Percentiles rank a stretch among this genome's conserved stretches.
phyloP scores from a whole-genome alignment of 2,797 vertebrate species.

The Neosilurus hyrtlii region DNA sequence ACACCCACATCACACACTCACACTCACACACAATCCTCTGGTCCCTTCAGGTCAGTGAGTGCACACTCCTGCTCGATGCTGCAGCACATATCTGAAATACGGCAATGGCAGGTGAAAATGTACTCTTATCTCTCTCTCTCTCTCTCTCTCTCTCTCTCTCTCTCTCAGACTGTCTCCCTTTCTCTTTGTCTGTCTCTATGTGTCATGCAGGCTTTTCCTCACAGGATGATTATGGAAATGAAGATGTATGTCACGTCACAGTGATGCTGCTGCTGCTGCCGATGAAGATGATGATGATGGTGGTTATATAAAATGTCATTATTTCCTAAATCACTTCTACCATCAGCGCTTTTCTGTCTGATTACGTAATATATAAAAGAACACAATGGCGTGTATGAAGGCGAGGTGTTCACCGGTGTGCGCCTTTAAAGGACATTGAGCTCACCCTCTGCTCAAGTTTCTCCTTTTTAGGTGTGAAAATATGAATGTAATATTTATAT shows the following conservation, averaged over 20 bases:
- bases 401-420: background rate
- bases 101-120: background rate
- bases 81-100: background rate
- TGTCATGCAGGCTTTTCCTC: slow-evolving; percentile 36
- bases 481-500: background rate
- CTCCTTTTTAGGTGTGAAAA: background rate
- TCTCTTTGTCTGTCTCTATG: slow-evolving; percentile 17
- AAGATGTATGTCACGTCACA: slow-evolving; percentile 51
- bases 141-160: background rate
- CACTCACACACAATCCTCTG: slow-evolving; percentile 9
- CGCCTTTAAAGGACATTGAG: background rate
- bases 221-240: slow-evolving; percentile 38
- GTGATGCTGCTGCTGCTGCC: slow-evolving; percentile 53
- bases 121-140: background rate
- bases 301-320: slow-evolving; percentile 64
- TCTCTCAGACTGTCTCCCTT: background rate
- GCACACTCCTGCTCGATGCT: slow-evolving; percentile 7
- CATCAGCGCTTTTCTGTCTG: background rate
- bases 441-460: background rate
- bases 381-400: background rate
- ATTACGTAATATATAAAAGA: background rate
- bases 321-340: slow-evolving; percentile 55
- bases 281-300: background rate
- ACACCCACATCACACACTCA: slow-evolving; percentile 37
- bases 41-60: slow-evolving; percentile 28